Percentiles rank a stretch among this genome's conserved stretches.
Conservation (phyloP, 1,140 invertebrate genomes). For the Tenebrio molitor region DNA sequence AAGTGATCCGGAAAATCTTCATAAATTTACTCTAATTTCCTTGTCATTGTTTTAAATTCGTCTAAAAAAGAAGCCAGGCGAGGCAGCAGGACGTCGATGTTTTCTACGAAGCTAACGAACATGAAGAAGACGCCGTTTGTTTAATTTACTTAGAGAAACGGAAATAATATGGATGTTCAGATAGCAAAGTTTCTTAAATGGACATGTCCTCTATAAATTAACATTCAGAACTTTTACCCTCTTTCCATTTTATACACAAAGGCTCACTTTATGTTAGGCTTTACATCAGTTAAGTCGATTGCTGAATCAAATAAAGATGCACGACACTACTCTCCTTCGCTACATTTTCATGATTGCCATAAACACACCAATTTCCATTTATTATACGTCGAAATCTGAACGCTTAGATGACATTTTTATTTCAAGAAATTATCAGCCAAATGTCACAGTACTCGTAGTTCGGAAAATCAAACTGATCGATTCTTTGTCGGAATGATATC, state of each 20-base stretch:
- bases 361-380: background rate
- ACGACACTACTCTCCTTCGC: background rate
- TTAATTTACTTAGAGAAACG: conserved; percentile 27
- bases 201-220: conserved; percentile 35
- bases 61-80: background rate
- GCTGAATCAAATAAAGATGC: conserved; percentile 10
- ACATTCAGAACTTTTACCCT: conserved; percentile 34
- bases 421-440: too few species aligned
- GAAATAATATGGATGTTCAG: conserved; percentile 39
- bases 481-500: too few species aligned
- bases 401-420: too few species aligned
- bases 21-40: too few species aligned
- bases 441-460: too few species aligned
- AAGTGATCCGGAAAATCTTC: too few species aligned
- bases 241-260: conserved; percentile 8
- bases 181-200: conserved; percentile 35
- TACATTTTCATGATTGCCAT: background rate
- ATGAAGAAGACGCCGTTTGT: conserved; percentile 25
- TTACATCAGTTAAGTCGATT: conserved; percentile 19
- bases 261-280: background rate
- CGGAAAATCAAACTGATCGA: too few species aligned
- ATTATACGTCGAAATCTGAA: too few species aligned
- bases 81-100: background rate
- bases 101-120: conserved; percentile 2
- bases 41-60: background rate